phyloP scores from a whole-genome alignment of 1,140 invertebrate species.

The Zaprionus kolodkinae region DNA sequence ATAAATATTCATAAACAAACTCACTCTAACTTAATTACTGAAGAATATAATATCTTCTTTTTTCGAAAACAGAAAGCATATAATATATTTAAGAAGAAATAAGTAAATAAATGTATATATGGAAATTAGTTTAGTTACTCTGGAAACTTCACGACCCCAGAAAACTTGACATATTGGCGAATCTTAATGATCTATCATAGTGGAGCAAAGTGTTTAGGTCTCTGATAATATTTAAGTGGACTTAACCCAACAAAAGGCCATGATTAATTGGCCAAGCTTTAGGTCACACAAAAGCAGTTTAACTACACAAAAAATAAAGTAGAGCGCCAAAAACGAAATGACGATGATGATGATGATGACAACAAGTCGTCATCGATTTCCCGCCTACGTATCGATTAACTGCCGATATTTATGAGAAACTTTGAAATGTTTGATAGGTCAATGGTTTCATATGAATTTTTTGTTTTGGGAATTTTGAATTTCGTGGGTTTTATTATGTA shows the following conservation, averaged over 20 bases:
- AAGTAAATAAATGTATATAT: too few species aligned
- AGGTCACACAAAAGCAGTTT: neutral
- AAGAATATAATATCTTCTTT: too few species aligned
- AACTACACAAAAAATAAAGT: neutral
- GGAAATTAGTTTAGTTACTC: too few species aligned
- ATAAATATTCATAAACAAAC: neutral
- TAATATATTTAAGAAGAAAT: too few species aligned
- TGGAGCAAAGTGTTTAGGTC: neutral
- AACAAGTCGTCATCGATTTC: conserved; percentile 7
- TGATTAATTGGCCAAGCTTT: conserved; percentile 1
- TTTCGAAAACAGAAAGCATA: too few species aligned
- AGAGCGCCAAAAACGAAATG: neutral
- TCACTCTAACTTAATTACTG: neutral
- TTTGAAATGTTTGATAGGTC: conserved; percentile 4
- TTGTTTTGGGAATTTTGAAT: neutral
- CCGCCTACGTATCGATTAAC: conserved; percentile 3
- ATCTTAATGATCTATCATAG: neutral
- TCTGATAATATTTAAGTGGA: neutral
- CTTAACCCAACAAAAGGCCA: neutral
- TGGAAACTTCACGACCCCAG: neutral
- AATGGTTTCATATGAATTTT: neutral
- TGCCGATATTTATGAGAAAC: neutral
- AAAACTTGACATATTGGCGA: neutral
- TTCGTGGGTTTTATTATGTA: conserved; percentile 4
- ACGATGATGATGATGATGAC: neutral